A percentile compares a stretch with the other conserved stretches of the same genome.
Evolutionary conservation across 1,140 invertebrate species (phyloP).

Genomic region (Alviniconcha marisindica): DNA sequence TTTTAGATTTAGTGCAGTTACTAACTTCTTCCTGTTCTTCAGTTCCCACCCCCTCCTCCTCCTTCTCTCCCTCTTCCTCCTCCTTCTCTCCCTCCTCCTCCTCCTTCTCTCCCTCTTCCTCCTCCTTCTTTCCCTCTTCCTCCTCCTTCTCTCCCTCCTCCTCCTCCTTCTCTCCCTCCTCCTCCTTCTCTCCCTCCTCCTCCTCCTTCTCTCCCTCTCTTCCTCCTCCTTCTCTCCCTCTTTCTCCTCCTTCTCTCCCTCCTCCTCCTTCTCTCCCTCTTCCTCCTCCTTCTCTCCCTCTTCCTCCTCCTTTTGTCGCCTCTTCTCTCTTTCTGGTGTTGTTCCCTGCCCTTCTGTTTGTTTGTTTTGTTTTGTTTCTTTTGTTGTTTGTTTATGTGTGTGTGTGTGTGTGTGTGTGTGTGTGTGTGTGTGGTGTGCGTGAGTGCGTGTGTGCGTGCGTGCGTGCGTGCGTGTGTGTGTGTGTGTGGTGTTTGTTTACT

Average conservation of each 20-base stretch:
- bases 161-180: not conserved
- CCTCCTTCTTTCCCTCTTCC: not conserved
- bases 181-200: not conserved
- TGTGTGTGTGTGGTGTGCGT: constrained; percentile 27
- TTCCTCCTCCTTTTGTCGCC: too few species aligned
- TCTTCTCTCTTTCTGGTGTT: too few species aligned
- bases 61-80: too few species aligned
- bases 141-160: not conserved
- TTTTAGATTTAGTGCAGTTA: not conserved
- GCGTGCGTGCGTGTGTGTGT: not conserved
- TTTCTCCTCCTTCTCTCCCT: not conserved
- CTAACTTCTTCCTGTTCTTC: not conserved
- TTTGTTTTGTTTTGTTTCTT: too few species aligned
- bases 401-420: not conserved
- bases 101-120: not conserved
- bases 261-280: too few species aligned
- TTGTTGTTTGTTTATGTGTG: not conserved
- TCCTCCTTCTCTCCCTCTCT: not conserved
- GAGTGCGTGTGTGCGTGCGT: constrained; percentile 16
- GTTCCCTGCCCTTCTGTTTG: too few species aligned
- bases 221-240: not conserved
- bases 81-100: not conserved
- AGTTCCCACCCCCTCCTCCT: too few species aligned
- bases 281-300: too few species aligned
- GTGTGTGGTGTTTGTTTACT: not conserved